These are phyloP conservation scores for Crossaster papposus DNA, from an alignment of 53 echinoderm and acorn worm species.

Conservation along the genomic window DNA sequence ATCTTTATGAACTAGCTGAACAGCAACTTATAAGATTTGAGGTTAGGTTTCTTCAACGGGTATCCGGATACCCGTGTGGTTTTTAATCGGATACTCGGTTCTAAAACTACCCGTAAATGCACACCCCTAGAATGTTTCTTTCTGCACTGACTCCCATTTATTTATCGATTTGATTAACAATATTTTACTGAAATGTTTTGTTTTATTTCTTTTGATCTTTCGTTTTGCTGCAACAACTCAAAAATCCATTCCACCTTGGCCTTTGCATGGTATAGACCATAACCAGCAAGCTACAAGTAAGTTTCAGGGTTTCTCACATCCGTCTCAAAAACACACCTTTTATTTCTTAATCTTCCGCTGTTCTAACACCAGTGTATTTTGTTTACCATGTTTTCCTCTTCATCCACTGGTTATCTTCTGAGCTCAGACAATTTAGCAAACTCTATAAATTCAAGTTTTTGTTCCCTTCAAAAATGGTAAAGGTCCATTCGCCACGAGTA, in stretches of 20 bases:
- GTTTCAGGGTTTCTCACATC: slow-evolving; percentile 8
- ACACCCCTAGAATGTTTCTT: background rate
- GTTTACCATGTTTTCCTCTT: background rate
- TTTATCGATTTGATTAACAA: background rate
- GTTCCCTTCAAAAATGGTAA: too few species aligned
- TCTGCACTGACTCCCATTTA: background rate
- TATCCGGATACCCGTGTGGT: too few species aligned
- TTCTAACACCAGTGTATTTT: background rate
- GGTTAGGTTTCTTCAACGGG: too few species aligned
- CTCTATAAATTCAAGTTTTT: too few species aligned
- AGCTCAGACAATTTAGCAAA: too few species aligned
- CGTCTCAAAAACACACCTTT: background rate
- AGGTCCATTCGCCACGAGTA: too few species aligned
- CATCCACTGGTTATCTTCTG: too few species aligned
- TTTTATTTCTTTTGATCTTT: slow-evolving; percentile 13
- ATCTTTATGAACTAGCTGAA: too few species aligned
- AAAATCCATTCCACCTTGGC: slow-evolving; percentile 20
- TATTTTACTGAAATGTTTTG: slow-evolving; percentile 3
- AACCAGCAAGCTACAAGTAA: slow-evolving; percentile 60
- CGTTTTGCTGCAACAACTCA: slow-evolving; percentile 17
- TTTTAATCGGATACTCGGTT: too few species aligned
- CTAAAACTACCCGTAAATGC: too few species aligned
- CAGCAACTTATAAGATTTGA: too few species aligned
- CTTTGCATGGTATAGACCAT: slow-evolving; percentile 59
- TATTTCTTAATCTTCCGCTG: background rate